phyloP scores from a whole-genome alignment of 2,113 vertebrate species.

The Hemibagrus wyckioides region DNA sequence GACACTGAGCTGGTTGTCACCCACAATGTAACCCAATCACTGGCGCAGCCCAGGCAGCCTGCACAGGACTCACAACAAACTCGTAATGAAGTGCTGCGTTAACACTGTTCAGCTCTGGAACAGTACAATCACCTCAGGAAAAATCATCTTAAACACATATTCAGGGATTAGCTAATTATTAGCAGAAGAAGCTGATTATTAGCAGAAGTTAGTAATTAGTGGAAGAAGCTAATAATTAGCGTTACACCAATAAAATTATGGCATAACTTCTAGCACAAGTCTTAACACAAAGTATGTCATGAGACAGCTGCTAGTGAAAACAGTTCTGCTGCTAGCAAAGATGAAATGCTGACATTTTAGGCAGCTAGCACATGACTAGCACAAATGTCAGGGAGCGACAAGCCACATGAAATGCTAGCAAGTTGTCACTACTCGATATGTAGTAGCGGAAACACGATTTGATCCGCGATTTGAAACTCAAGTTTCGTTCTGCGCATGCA shows the following conservation, averaged over 20 bases:
- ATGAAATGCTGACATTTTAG: background rate
- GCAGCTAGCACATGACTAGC: background rate
- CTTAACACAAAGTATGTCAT: background rate
- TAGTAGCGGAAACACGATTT: no score
- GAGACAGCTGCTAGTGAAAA: background rate
- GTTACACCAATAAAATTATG: background rate
- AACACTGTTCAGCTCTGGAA: background rate
- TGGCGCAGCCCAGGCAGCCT: slow-evolving; percentile 26
- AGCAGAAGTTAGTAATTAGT: background rate
- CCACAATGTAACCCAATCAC: slow-evolving; percentile 53
- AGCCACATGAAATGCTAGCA: background rate
- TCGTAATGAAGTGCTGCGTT: background rate
- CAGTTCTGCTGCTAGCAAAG: background rate
- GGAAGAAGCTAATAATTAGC: background rate
- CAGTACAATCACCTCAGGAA: background rate
- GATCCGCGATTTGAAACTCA: no score
- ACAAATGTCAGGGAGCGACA: background rate
- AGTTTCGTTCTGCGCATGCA: no score
- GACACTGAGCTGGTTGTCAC: slow-evolving; percentile 41
- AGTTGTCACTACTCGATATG: no score
- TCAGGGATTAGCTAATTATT: background rate
- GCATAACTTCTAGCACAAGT: no score
- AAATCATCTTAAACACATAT: background rate
- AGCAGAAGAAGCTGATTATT: background rate
- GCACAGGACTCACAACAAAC: slow-evolving; percentile 21